These are phyloP conservation scores for Sesia apiformis DNA, from an alignment of 2,888 invertebrate species.

Conservation along the genomic window DNA sequence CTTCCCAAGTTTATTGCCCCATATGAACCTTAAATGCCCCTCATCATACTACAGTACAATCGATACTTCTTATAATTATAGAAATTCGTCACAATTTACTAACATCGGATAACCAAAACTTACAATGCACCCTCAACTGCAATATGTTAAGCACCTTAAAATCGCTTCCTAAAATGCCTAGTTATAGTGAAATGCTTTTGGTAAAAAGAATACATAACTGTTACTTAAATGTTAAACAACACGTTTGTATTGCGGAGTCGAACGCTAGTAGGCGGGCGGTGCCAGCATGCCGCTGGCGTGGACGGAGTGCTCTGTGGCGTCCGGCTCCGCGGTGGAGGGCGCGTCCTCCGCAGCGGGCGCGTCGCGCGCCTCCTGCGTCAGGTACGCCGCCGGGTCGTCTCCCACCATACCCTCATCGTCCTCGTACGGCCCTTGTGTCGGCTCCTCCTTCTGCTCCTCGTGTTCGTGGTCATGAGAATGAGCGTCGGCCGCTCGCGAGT, in stretches of 20 bases:
- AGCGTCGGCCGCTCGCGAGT: slow-evolving; percentile 69
- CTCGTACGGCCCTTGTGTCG: slow-evolving; percentile 79
- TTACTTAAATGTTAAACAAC: slow-evolving; percentile 6
- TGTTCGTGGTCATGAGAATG: slow-evolving; percentile 52
- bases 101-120: slow-evolving; percentile 24
- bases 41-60: slow-evolving; percentile 31
- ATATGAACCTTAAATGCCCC: slow-evolving; percentile 47
- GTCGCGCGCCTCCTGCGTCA: slow-evolving; percentile 48
- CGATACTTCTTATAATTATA: background rate
- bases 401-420: slow-evolving; percentile 70
- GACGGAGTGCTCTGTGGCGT: slow-evolving; percentile 72
- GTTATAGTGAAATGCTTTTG: slow-evolving; percentile 62
- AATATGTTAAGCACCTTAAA: slow-evolving; percentile 32
- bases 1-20: slow-evolving; percentile 58
- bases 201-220: slow-evolving; percentile 55
- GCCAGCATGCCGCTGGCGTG: slow-evolving; percentile 73
- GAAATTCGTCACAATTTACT: background rate
- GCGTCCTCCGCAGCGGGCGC: slow-evolving; percentile 61
- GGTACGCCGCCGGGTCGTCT: slow-evolving; percentile 71
- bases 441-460: slow-evolving; percentile 56
- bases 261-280: slow-evolving; percentile 64
- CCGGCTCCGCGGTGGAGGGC: slow-evolving; percentile 75
- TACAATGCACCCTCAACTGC: slow-evolving; percentile 39
- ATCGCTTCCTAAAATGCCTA: slow-evolving; percentile 25
- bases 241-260: slow-evolving; percentile 29